Conservation (phyloP, 2,888 invertebrate genomes). For the Ctena decussata region DNA sequence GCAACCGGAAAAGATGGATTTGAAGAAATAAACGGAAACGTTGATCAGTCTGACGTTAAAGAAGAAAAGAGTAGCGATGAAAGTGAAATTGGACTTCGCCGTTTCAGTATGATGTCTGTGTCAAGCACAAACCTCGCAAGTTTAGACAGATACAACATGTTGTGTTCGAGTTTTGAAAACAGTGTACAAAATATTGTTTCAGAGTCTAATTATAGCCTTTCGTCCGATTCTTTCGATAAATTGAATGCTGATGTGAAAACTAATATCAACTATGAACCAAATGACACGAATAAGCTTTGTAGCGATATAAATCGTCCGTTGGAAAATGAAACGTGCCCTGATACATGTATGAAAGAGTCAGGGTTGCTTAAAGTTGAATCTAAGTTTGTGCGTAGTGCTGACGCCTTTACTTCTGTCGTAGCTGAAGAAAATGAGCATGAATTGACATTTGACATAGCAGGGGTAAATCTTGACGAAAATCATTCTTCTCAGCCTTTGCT, state of each 20-base stretch:
- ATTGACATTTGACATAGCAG: background rate
- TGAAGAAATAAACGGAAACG: background rate
- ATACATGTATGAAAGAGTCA: background rate
- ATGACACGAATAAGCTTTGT: too few species aligned
- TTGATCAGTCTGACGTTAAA: background rate
- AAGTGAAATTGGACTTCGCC: background rate
- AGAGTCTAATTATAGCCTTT: background rate
- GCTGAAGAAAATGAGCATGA: too few species aligned
- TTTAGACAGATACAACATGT: background rate
- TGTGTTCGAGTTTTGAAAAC: background rate
- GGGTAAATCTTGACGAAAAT: background rate
- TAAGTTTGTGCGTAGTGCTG: background rate
- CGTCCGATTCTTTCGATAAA: background rate
- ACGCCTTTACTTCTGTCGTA: background rate
- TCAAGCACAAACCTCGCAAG: background rate
- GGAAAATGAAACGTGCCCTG: background rate
- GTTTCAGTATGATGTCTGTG: background rate
- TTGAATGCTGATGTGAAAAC: background rate
- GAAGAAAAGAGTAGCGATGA: background rate
- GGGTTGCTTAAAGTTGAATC: background rate
- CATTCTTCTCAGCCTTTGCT: background rate
- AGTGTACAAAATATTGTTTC: background rate
- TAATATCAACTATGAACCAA: background rate
- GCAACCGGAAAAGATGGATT: too few species aligned
- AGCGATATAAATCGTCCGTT: too few species aligned